phyloP scores from a whole-genome alignment of 2,113 vertebrate species.

The Heloderma charlesbogerti region DNA sequence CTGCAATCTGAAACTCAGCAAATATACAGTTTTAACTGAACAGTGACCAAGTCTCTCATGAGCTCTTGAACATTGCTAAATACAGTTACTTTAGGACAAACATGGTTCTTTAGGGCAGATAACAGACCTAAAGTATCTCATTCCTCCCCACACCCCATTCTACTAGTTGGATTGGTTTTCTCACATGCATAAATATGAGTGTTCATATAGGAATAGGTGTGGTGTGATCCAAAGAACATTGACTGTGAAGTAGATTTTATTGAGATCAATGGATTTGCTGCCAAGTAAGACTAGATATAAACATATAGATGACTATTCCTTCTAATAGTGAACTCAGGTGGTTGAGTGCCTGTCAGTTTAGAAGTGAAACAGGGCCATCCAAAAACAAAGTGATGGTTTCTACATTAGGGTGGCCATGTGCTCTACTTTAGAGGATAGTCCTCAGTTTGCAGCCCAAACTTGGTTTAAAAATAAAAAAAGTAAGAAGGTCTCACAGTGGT shows the following conservation, averaged over 20 bases:
- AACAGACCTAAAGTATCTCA: not conserved
- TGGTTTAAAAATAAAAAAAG: not conserved
- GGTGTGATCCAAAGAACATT: not conserved
- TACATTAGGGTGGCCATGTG: too few relatives aligned
- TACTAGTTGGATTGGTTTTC: not conserved
- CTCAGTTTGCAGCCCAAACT: not conserved
- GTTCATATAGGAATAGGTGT: not conserved
- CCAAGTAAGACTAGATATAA: not conserved
- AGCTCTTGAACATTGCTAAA: slow-evolving; percentile 39
- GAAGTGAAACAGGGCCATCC: not conserved
- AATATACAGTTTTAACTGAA: slow-evolving; percentile 41
- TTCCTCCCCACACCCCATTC: slow-evolving; percentile 32
- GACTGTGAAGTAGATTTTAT: not conserved
- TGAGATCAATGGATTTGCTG: not conserved
- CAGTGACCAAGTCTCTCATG: slow-evolving; percentile 32
- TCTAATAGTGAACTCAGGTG: not conserved
- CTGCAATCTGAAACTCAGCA: slow-evolving; percentile 38
- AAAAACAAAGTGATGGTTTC: not conserved
- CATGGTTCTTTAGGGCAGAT: slow-evolving; percentile 5
- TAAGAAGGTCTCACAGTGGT: too few relatives aligned
- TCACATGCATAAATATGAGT: not conserved
- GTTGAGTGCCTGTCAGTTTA: not conserved
- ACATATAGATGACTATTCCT: not conserved
- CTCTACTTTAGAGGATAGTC: too few relatives aligned
- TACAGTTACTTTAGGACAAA: not conserved